Conservation (phyloP, 1,140 invertebrate species). For the Cotesia vestalis region DNA sequence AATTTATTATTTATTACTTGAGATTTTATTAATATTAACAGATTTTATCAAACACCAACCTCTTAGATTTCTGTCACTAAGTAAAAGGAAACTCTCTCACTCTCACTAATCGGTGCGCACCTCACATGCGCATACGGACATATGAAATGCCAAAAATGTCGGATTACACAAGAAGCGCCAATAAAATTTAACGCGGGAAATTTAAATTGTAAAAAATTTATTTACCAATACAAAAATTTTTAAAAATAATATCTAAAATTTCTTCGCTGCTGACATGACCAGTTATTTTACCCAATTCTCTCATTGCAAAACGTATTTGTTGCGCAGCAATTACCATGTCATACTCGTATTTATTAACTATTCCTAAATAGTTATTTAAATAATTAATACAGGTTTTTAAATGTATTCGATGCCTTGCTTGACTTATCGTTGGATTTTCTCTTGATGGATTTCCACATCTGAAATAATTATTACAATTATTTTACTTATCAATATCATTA, state of each 20-base stretch:
- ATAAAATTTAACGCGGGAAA: no score
- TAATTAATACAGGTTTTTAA: slow-evolving; percentile 67
- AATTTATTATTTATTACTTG: slow-evolving; percentile 14
- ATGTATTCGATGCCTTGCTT: slow-evolving; percentile 72
- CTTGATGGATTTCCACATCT: slow-evolving; percentile 73
- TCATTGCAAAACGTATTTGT: slow-evolving; percentile 72
- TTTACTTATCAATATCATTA: not conserved
- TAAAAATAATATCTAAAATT: slow-evolving; percentile 85
- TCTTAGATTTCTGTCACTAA: slow-evolving; percentile 34
- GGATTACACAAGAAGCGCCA: no score
- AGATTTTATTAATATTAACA: slow-evolving; percentile 46
- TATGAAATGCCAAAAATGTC: no score
- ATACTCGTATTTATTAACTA: slow-evolving; percentile 56
- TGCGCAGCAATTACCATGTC: slow-evolving; percentile 77
- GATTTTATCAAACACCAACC: slow-evolving; percentile 51
- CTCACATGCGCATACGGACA: not conserved
- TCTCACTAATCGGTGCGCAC: not conserved
- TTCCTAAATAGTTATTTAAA: slow-evolving; percentile 67
- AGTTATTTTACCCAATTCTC: slow-evolving; percentile 79
- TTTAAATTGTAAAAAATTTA: not conserved
- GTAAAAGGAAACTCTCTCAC: slow-evolving; percentile 37
- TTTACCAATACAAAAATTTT: slow-evolving; percentile 84
- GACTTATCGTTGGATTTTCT: slow-evolving; percentile 73
- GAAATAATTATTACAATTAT: slow-evolving; percentile 41
- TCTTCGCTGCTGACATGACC: slow-evolving; percentile 80